These are phyloP conservation scores for Spinibarbus caldwelli DNA, from an alignment of 2,797 vertebrate genomes.

Conservation along the genomic window DNA sequence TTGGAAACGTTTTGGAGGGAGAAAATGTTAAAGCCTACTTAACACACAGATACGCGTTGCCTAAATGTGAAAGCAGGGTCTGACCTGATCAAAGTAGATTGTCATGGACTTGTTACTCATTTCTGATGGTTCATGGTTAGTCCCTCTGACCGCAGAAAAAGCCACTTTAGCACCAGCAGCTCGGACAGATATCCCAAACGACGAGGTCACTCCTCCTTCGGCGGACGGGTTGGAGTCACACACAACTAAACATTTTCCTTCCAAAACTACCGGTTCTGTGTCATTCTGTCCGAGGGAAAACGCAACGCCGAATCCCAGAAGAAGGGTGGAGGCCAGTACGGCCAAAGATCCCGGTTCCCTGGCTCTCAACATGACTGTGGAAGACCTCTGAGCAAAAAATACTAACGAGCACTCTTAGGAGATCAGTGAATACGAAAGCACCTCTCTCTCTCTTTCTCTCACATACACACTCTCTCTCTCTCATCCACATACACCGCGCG, in stretches of 20 bases:
- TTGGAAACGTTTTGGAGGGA: not conserved
- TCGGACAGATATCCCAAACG: conserved; percentile 83
- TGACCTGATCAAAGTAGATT: conserved; percentile 86
- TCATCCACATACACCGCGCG: conserved; percentile 8
- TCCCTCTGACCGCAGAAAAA: conserved; percentile 75
- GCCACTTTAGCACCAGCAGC: conserved; percentile 80
- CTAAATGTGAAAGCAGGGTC: conserved; percentile 35
- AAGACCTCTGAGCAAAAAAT: conserved; percentile 38
- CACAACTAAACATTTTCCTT: conserved; percentile 88
- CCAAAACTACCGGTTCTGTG: conserved; percentile 87
- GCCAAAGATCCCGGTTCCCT: conserved; percentile 56
- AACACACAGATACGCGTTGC: conserved; percentile 1
- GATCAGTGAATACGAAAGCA: conserved; percentile 41
- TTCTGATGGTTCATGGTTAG: conserved; percentile 82
- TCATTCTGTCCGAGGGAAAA: conserved; percentile 80
- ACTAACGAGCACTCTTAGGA: conserved; percentile 49
- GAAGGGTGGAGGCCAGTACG: conserved; percentile 73
- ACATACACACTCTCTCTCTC: conserved; percentile 18
- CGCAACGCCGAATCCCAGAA: conserved; percentile 66
- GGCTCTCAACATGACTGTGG: conserved; percentile 50
- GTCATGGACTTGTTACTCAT: conserved; percentile 87
- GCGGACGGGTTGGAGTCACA: conserved; percentile 89
- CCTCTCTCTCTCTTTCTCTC: conserved; percentile 26
- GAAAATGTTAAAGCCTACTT: not conserved
- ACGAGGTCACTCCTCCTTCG: conserved; percentile 85